Evolutionary conservation across 2,113 vertebrate genomes (phyloP).

Genomic region (Malurus elegans): DNA sequence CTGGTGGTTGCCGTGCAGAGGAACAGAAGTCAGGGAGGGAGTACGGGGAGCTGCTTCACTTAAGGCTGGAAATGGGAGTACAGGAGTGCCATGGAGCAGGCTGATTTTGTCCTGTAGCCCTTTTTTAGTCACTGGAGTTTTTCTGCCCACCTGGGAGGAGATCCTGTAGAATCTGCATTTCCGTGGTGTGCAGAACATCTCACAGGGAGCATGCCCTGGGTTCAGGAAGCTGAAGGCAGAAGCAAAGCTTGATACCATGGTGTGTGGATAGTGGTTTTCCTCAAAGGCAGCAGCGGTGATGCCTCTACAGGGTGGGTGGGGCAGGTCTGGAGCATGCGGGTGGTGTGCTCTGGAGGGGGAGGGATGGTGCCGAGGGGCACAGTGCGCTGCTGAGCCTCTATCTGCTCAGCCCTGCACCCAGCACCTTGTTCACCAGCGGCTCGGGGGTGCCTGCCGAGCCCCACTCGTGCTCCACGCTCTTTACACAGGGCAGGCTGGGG

Average conservation of each 20-base stretch:
- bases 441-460: constrained; percentile 62
- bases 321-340: constrained; percentile 22
- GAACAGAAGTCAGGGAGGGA: accelerated
- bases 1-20: accelerated
- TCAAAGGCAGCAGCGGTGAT: constrained; percentile 48
- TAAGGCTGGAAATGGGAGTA: background rate
- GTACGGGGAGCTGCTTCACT: background rate
- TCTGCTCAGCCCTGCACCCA: background rate
- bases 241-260: constrained; percentile 36
- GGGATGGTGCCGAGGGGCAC: accelerated
- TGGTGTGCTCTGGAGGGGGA: background rate
- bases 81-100: accelerated
- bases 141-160: background rate
- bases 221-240: background rate
- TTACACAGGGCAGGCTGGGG: constrained; percentile 80
- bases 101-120: background rate
- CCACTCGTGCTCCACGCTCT: constrained; percentile 72
- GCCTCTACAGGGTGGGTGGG: background rate
- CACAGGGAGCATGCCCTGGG: accelerated
- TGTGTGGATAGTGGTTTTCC: constrained; percentile 73
- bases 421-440: constrained; percentile 19
- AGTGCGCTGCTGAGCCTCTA: accelerated
- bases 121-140: background rate
- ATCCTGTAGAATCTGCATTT: background rate
- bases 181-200: accelerated